Evolutionary conservation across 2,113 vertebrate genomes (phyloP).

Genomic region (Thalassarche chlororhynchos): DNA sequence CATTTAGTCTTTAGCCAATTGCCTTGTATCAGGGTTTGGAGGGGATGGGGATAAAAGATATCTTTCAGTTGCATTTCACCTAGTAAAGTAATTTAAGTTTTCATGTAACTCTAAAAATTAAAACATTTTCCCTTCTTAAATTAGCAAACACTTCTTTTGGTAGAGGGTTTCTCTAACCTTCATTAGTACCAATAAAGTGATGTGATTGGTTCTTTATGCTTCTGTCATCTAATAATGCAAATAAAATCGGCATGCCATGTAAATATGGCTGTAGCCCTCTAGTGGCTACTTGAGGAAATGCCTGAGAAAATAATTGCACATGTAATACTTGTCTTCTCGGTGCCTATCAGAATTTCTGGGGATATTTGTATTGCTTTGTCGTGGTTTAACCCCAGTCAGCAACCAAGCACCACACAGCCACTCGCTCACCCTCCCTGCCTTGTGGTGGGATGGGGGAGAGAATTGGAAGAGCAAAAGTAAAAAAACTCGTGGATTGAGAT

Average conservation of each 20-base stretch:
- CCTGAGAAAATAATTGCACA: rapidly evolving
- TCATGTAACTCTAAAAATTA: neutral
- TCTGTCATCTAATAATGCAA: neutral
- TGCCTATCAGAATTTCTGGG: neutral
- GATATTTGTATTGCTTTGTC: rapidly evolving
- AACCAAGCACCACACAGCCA: no score
- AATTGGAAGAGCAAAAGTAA: no score
- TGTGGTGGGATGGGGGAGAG: no score
- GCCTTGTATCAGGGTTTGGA: neutral
- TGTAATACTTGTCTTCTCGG: neutral
- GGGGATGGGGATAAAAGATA: neutral
- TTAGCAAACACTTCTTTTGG: rapidly evolving
- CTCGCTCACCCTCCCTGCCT: no score
- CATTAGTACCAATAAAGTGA: rapidly evolving
- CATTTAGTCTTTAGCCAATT: neutral
- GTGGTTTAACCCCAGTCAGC: no score
- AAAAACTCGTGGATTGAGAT: no score
- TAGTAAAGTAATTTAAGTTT: neutral
- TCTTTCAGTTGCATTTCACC: neutral
- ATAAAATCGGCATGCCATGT: rapidly evolving
- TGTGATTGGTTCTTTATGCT: neutral
- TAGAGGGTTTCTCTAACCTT: neutral
- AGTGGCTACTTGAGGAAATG: neutral
- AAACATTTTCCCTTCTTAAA: neutral
- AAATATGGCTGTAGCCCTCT: neutral